Conservation (phyloP, 2,797 vertebrate genomes). For the Lepus townsendii region DNA sequence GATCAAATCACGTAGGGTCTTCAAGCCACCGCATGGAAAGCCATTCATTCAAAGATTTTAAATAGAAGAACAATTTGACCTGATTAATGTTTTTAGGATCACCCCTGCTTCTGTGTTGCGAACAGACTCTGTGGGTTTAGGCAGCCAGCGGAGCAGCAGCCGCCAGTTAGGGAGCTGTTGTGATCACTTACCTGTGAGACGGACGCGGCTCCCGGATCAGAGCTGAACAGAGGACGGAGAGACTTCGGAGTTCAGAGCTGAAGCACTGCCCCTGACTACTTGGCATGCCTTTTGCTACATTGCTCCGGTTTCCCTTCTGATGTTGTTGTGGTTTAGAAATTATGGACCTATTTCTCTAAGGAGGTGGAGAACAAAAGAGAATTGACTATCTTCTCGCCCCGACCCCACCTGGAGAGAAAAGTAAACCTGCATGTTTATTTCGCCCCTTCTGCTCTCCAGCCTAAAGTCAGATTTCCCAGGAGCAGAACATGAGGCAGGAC, state of each 20-base stretch:
- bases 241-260: not conserved
- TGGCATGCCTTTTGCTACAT: not conserved
- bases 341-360: not conserved
- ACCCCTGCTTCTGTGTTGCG: not conserved
- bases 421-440: not conserved
- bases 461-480: not conserved
- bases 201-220: not conserved
- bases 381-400: not conserved
- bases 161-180: not conserved
- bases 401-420: not conserved
- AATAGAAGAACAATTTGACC: not conserved
- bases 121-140: not conserved
- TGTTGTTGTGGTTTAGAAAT: not conserved
- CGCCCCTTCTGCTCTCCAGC: not conserved
- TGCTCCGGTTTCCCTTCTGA: not conserved
- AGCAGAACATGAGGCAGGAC: not conserved
- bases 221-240: not conserved
- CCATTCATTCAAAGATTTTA: not conserved
- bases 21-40: not conserved
- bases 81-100: not conserved
- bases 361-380: not conserved
- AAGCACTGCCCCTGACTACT: not conserved
- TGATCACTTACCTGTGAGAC: not conserved
- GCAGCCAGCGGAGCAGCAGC: not conserved
- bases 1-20: not conserved